Evolutionary conservation across 2,797 vertebrate genomes (phyloP).

Genomic region (Novumbra hubbsi): DNA sequence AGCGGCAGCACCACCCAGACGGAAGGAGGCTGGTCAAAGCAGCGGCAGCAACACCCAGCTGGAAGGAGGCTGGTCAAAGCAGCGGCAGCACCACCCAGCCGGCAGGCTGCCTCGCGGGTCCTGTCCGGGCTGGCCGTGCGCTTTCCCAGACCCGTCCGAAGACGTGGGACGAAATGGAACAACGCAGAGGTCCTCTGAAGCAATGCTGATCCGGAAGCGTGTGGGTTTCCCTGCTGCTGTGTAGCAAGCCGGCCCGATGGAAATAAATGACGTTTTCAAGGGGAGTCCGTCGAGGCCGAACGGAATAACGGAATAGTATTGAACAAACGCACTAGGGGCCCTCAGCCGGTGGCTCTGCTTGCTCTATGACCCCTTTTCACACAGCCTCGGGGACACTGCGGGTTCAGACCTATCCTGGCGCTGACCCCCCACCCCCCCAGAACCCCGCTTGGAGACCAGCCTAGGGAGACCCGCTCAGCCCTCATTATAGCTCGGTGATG

Average conservation of each 20-base stretch:
- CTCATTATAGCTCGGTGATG: conserved; percentile 79
- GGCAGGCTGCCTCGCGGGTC: conserved; percentile 35
- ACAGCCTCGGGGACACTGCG: conserved; percentile 71
- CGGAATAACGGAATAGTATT: too few relatives aligned
- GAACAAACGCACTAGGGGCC: too few relatives aligned
- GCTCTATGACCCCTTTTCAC: conserved; percentile 69
- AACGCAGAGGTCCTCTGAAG: conserved; percentile 37
- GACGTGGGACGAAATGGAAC: background rate
- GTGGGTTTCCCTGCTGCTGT: too few relatives aligned
- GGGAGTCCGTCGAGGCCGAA: too few relatives aligned
- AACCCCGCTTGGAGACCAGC: conserved; percentile 34
- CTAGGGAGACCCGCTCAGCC: conserved; percentile 60
- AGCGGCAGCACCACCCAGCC: conserved; percentile 35
- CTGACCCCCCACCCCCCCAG: conserved; percentile 39
- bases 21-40: conserved; percentile 15
- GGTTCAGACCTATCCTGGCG: conserved; percentile 61
- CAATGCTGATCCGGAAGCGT: too few relatives aligned
- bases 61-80: conserved; percentile 15
- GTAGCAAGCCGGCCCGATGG: too few relatives aligned
- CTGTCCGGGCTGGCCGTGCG: background rate
- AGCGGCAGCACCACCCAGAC: too few relatives aligned
- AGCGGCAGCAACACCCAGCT: conserved; percentile 18
- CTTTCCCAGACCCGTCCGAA: background rate
- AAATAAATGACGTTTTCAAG: too few relatives aligned
- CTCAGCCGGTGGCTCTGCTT: too few relatives aligned